Percentiles rank a stretch among this genome's conserved stretches.
phyloP scores from a whole-genome alignment of 2,113 vertebrate species.

The Pseudolaguvia tuberculata region DNA sequence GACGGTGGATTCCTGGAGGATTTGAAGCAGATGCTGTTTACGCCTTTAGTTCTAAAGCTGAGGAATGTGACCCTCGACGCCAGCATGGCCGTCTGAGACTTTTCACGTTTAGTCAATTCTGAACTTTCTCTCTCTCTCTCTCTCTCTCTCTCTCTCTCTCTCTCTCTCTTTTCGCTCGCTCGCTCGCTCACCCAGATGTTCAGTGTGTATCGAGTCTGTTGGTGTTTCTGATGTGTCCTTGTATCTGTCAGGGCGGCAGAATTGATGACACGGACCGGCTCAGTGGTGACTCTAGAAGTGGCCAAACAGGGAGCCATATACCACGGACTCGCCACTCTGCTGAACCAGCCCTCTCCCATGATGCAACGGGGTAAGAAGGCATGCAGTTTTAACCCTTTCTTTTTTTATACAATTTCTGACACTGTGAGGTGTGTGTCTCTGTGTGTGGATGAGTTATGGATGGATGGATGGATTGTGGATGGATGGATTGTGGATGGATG shows the following conservation, averaged over 20 bases:
- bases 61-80: slow-evolving; percentile 17
- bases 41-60: slow-evolving; percentile 24
- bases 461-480: no score
- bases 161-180: no score
- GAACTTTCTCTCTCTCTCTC: background rate
- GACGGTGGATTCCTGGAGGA: slow-evolving; percentile 8
- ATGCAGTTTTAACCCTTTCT: background rate
- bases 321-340: slow-evolving; percentile 92
- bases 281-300: slow-evolving; percentile 94
- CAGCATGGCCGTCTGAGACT: slow-evolving; percentile 13
- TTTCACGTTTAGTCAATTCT: slow-evolving; percentile 4
- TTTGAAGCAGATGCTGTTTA: slow-evolving; percentile 49
- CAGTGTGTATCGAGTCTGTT: background rate
- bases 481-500: no score
- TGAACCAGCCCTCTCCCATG: slow-evolving; percentile 95
- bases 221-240: background rate
- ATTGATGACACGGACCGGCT: slow-evolving; percentile 95
- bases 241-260: slow-evolving; percentile 85
- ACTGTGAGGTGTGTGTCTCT: no score
- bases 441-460: background rate
- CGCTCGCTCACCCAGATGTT: background rate
- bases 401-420: background rate
- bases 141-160: background rate
- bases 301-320: slow-evolving; percentile 98
- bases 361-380: slow-evolving; percentile 84